These are phyloP conservation scores for Drosophila algonquin DNA, from an alignment of 2,888 invertebrate genomes.

Conservation along the genomic window DNA sequence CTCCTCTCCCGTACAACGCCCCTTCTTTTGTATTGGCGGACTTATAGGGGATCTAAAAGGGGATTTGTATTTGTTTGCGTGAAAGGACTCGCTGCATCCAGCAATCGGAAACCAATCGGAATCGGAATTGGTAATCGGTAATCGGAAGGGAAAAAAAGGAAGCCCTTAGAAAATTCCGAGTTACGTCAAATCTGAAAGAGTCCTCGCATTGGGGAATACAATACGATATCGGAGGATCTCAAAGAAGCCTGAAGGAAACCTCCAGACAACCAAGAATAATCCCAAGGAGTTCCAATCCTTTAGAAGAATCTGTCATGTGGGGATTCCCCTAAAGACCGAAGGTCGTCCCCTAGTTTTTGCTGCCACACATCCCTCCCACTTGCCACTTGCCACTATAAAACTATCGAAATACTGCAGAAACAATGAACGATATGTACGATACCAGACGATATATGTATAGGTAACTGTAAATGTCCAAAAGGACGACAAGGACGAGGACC, in stretches of 20 bases:
- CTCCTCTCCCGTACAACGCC: conserved; percentile 44
- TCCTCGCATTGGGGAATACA: background rate
- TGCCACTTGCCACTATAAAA: background rate
- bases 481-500: conserved; percentile 1
- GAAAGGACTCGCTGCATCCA: conserved; percentile 17
- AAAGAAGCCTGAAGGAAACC: too few relatives aligned
- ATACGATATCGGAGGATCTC: background rate
- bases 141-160: background rate
- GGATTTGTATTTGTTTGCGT: conserved; percentile 27
- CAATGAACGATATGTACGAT: background rate
- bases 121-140: conserved; percentile 7
- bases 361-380: too few relatives aligned
- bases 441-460: background rate
- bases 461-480: background rate
- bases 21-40: conserved; percentile 46
- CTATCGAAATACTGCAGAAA: background rate
- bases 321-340: background rate
- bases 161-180: background rate
- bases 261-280: too few relatives aligned
- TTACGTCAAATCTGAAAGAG: background rate
- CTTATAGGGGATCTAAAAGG: conserved; percentile 37
- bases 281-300: too few relatives aligned
- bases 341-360: background rate
- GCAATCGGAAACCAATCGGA: conserved; percentile 45
- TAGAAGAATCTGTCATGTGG: background rate